Conservation (phyloP, 2,797 vertebrate genomes). For the Spatula clypeata region DNA sequence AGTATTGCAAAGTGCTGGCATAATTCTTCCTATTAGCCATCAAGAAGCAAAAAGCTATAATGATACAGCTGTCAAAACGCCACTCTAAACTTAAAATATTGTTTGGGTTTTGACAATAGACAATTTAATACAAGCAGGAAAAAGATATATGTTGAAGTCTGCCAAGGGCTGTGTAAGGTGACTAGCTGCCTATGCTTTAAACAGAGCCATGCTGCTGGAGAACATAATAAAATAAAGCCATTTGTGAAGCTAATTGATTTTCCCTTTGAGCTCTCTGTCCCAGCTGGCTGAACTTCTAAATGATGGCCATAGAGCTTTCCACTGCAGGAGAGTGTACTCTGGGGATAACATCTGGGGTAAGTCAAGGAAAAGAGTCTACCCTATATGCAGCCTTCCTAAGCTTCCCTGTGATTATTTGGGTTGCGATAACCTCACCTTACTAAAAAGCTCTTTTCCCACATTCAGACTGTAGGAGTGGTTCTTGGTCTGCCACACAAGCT, state of each 20-base stretch:
- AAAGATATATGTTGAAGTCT: background rate
- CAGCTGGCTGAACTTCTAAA: background rate
- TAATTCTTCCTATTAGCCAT: background rate
- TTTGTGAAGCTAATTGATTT: background rate
- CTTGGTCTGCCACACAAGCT: background rate
- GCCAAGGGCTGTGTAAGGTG: background rate
- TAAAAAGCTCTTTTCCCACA: background rate
- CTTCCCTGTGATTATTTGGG: background rate
- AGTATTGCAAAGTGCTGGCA: background rate
- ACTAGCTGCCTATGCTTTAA: background rate
- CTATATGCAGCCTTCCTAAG: background rate
- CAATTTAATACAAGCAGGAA: background rate
- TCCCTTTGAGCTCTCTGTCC: background rate
- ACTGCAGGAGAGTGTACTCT: background rate
- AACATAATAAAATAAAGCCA: background rate
- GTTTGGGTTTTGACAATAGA: background rate
- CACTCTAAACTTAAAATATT: background rate
- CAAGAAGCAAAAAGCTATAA: background rate
- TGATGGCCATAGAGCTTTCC: background rate
- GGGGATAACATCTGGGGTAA: background rate
- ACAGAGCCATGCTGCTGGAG: background rate
- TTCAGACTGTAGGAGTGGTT: background rate
- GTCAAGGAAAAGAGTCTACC: background rate
- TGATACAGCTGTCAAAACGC: background rate
- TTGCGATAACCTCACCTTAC: background rate